phyloP scores from a whole-genome alignment of 2,113 vertebrate species.

The Eleginops maclovinus region DNA sequence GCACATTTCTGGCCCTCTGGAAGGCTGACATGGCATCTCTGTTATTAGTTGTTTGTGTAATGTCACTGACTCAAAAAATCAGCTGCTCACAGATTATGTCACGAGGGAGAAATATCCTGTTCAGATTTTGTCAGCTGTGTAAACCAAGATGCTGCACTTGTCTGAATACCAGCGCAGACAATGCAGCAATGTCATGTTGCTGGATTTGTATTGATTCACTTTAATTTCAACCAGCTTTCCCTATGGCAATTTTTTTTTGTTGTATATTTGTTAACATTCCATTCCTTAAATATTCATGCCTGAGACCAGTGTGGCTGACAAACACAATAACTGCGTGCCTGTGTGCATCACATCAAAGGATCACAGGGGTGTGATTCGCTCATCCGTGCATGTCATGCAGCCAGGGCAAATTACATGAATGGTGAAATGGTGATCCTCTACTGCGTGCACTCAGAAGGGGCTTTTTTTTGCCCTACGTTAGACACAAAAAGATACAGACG shows the following conservation, averaged over 20 bases:
- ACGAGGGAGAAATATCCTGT: constrained; percentile 54
- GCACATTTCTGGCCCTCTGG: constrained; percentile 64
- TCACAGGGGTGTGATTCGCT: constrained; percentile 58
- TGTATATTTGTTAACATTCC: constrained; percentile 11
- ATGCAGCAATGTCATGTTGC: constrained; percentile 28
- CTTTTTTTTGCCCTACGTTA: constrained; percentile 55
- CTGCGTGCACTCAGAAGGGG: constrained; percentile 20
- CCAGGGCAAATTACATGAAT: constrained; percentile 51
- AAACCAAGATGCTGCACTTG: constrained; percentile 45
- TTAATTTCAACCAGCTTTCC: constrained; percentile 23
- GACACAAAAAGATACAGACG: constrained; percentile 50
- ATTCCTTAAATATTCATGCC: constrained; percentile 29
- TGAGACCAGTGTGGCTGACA: constrained; percentile 29
- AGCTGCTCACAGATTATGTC: constrained; percentile 48
- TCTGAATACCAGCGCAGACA: constrained; percentile 46
- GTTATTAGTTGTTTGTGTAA: constrained; percentile 57
- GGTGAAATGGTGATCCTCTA: constrained; percentile 34
- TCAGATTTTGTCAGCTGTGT: constrained; percentile 38
- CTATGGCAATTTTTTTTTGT: constrained; percentile 8
- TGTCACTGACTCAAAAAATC: constrained; percentile 42
- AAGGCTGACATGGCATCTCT: constrained; percentile 59
- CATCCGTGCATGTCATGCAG: constrained; percentile 44
- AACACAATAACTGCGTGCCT: constrained; percentile 58
- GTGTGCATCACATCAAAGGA: constrained; percentile 31
- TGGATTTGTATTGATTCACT: constrained; percentile 37